Conservation (phyloP, 2,888 invertebrate species). For the Mesodorylaimus sp. region DNA sequence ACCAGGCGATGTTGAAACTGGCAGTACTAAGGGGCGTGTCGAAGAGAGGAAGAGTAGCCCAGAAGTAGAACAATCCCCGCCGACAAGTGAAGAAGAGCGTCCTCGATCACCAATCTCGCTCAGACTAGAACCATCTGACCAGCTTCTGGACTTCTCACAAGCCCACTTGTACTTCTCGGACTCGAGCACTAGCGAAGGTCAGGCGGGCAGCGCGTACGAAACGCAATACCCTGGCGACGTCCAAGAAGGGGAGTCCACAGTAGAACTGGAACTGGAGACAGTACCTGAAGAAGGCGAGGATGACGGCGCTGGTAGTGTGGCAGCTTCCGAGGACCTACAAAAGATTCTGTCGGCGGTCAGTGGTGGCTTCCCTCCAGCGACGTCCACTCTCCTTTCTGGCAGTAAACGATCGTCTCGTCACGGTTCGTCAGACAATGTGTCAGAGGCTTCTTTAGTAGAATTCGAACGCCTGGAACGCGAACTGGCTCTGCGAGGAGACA, state of each 20-base stretch:
- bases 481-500: constrained; percentile 17
- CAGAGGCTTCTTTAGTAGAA: constrained; percentile 15
- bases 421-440: constrained; percentile 11
- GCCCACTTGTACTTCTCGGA: not conserved
- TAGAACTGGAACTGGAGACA: constrained; percentile 15
- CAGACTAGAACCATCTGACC: too few species aligned
- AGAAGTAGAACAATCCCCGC: not conserved
- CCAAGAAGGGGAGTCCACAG: not conserved
- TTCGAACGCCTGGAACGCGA: constrained; percentile 26
- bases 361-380: not conserved
- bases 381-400: too few species aligned
- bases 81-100: too few species aligned
- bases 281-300: constrained; percentile 23
- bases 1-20: too few species aligned
- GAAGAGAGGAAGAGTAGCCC: not conserved
- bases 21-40: too few species aligned
- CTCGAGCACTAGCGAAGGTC: not conserved
- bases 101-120: too few species aligned
- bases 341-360: not conserved
- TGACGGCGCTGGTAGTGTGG: too few species aligned
- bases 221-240: not conserved
- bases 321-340: too few species aligned
- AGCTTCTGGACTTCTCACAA: too few species aligned
- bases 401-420: not conserved
- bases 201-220: not conserved